Evolutionary conservation across 2,888 invertebrate genomes (phyloP).

Genomic region (Drosophila bunnanda): DNA sequence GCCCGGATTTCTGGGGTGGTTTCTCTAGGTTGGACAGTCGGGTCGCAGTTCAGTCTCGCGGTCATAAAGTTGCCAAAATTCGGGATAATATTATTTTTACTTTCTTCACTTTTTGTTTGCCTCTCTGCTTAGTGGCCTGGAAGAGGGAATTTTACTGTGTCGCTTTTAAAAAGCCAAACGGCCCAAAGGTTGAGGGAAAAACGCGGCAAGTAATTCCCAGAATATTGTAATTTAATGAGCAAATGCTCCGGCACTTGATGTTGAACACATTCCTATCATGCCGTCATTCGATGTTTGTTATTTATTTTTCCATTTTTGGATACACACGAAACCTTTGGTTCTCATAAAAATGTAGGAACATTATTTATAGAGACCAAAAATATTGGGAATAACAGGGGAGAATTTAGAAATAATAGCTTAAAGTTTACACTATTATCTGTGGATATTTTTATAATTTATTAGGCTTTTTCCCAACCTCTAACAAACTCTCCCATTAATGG

Average conservation of each 20-base stretch:
- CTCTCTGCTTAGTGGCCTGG: conserved; percentile 38
- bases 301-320: not conserved
- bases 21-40: conserved; percentile 37
- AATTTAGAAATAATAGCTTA: not conserved
- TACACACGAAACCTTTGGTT: not conserved
- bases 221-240: conserved; percentile 43
- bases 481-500: conserved; percentile 1
- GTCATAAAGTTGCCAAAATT: conserved; percentile 56
- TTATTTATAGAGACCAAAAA: no score
- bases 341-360: not conserved
- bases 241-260: conserved; percentile 6
- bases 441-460: not conserved
- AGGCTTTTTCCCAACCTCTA: no score
- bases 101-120: conserved; percentile 33
- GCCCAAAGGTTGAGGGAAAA: conserved; percentile 33
- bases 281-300: not conserved
- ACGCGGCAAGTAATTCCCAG: conserved; percentile 22
- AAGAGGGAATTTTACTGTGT: conserved; percentile 24
- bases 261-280: conserved; percentile 7
- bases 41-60: conserved; percentile 23
- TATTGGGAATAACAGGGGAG: not conserved
- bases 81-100: conserved; percentile 50
- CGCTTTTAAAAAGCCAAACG: conserved; percentile 19
- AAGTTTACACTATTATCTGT: not conserved
- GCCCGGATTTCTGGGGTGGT: conserved; percentile 10